These are phyloP conservation scores for Tricholaema leucomelas DNA, from an alignment of 2,113 vertebrate species.

Conservation along the genomic window DNA sequence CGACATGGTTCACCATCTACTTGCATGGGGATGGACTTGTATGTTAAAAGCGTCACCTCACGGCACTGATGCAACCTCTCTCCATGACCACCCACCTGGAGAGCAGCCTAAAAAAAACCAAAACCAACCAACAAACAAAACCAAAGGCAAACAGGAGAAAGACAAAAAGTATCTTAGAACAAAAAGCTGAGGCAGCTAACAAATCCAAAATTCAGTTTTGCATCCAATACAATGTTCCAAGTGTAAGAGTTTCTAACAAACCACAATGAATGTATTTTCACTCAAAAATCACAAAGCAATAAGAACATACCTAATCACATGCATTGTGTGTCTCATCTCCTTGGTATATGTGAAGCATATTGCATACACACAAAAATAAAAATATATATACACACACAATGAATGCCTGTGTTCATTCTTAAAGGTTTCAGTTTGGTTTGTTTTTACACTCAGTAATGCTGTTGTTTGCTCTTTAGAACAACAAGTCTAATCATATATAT, in stretches of 20 bases:
- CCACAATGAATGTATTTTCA: neutral
- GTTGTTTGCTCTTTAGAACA: neutral
- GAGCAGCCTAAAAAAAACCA: slow-evolving; percentile 74
- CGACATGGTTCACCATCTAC: slow-evolving; percentile 83
- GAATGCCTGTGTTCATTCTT: neutral
- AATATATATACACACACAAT: accelerated
- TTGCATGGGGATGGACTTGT: slow-evolving; percentile 86
- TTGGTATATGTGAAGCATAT: neutral
- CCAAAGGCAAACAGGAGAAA: neutral
- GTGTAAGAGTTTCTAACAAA: neutral
- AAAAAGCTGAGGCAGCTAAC: neutral
- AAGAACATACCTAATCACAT: neutral
- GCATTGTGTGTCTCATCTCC: neutral
- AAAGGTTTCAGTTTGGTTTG: neutral
- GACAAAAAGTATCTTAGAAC: neutral
- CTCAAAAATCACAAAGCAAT: neutral
- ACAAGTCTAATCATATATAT: neutral
- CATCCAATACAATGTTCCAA: neutral
- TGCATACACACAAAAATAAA: neutral
- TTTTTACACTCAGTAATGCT: neutral
- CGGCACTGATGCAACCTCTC: slow-evolving; percentile 84
- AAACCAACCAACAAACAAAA: neutral
- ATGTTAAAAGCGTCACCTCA: slow-evolving; percentile 80
- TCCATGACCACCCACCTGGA: slow-evolving; percentile 83
- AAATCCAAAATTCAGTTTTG: neutral